Conservation (phyloP, 2,113 vertebrate genomes). For the Ivindomyrus marchei region DNA sequence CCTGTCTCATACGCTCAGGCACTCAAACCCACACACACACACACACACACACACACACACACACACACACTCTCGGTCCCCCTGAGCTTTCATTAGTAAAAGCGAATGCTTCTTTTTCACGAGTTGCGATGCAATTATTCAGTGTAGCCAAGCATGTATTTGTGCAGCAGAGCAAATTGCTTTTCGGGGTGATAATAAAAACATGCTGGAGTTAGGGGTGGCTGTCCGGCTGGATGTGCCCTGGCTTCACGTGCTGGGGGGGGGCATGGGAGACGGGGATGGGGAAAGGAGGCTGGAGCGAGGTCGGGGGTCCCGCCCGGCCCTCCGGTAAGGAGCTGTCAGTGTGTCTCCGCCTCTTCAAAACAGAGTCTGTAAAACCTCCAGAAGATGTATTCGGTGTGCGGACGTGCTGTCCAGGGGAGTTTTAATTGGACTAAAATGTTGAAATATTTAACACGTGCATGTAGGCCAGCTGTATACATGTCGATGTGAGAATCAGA, state of each 20-base stretch:
- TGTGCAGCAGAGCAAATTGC: slow-evolving; percentile 13
- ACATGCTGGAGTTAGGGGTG: neutral
- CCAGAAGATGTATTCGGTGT: neutral
- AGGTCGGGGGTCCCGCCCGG: neutral
- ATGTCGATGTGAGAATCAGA: neutral
- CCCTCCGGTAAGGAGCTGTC: neutral
- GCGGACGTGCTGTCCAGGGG: neutral
- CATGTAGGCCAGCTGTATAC: neutral
- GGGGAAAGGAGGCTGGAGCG: neutral
- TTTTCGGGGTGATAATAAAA: neutral
- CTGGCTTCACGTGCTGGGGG: neutral
- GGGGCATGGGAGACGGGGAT: neutral
- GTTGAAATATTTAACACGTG: neutral
- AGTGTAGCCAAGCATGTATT: slow-evolving; percentile 17
- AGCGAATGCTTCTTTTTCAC: slow-evolving; percentile 2
- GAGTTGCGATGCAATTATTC: slow-evolving; percentile 12
- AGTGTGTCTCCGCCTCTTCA: neutral
- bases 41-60: slow-evolving; percentile 1
- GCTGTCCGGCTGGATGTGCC: neutral
- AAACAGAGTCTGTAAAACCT: neutral
- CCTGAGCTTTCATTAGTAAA: slow-evolving; percentile 15
- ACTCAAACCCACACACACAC: neutral
- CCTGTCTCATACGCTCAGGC: neutral
- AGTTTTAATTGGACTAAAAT: neutral
- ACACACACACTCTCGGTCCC: neutral